Evolutionary conservation across 2,113 vertebrate species (phyloP).

Genomic region (Hipposideros armiger): DNA sequence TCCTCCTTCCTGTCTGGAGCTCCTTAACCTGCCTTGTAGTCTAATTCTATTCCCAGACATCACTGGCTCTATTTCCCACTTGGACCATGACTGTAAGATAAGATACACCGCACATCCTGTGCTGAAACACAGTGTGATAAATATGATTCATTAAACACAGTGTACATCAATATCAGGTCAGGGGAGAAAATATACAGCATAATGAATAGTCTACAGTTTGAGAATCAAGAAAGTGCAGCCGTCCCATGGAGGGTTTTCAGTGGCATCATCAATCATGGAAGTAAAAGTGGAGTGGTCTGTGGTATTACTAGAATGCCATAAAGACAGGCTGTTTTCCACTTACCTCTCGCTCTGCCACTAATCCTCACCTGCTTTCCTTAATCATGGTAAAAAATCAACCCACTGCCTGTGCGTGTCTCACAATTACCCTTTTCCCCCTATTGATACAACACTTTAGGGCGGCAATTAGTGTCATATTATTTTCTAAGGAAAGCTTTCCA

Average conservation of each 20-base stretch:
- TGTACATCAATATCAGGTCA: slow-evolving; percentile 58
- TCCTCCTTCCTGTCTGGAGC: not conserved
- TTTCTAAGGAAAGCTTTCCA: not conserved
- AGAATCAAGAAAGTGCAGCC: slow-evolving; percentile 55
- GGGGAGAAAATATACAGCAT: slow-evolving; percentile 56
- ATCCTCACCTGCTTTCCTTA: not conserved
- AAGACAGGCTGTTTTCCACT: slow-evolving; percentile 6
- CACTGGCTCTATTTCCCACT: slow-evolving; percentile 40
- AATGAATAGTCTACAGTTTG: slow-evolving; percentile 66
- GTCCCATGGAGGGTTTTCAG: not conserved
- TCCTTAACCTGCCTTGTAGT: slow-evolving; percentile 8
- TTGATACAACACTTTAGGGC: not conserved
- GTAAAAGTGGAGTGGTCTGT: slow-evolving; percentile 54
- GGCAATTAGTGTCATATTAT: not conserved
- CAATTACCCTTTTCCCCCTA: not conserved
- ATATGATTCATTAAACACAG: slow-evolving; percentile 68
- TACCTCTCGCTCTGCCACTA: not conserved
- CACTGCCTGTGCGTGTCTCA: not conserved
- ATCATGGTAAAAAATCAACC: slow-evolving; percentile 6
- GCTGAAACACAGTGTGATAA: slow-evolving; percentile 53
- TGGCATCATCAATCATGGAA: slow-evolving; percentile 67
- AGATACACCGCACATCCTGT: slow-evolving; percentile 22
- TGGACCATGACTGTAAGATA: slow-evolving; percentile 32
- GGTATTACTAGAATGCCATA: slow-evolving; percentile 32
- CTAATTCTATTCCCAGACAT: not conserved